Percentiles rank a stretch among this genome's conserved stretches.
These are phyloP conservation scores for Lepidurus couesii DNA, from an alignment of 1,140 invertebrate species.

Conservation along the genomic window DNA sequence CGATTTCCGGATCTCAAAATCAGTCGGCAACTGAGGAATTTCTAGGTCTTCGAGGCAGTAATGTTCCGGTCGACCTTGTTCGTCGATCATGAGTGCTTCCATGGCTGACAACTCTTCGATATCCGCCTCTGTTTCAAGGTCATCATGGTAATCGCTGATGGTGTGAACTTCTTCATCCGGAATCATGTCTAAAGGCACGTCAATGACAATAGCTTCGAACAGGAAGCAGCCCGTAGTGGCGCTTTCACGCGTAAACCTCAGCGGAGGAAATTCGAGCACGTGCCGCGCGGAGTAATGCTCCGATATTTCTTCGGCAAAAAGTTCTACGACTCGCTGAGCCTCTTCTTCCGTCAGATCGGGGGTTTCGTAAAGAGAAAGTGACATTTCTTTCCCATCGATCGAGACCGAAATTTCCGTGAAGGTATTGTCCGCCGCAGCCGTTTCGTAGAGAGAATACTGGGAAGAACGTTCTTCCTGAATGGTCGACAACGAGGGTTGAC, in stretches of 20 bases:
- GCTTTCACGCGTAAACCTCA: constrained; percentile 80
- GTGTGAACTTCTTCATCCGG: constrained; percentile 31
- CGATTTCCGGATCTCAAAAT: constrained; percentile 26
- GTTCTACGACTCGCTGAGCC: constrained; percentile 82
- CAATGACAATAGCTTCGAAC: constrained; percentile 86
- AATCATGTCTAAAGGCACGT: constrained; percentile 55
- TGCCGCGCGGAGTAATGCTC: constrained; percentile 80
- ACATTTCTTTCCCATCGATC: constrained; percentile 85
- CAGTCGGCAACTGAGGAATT: constrained; percentile 25
- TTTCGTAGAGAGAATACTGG: constrained; percentile 66
- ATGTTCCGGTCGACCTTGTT: constrained; percentile 21
- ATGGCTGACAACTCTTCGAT: constrained; percentile 67
- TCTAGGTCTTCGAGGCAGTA: constrained; percentile 30
- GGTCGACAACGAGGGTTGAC: constrained; percentile 75
- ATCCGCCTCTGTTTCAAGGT: constrained; percentile 65
- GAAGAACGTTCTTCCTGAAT: constrained; percentile 85
- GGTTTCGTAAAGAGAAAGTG: constrained; percentile 82
- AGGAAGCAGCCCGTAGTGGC: constrained; percentile 75
- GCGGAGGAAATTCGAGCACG: constrained; percentile 76
- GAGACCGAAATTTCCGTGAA: constrained; percentile 72
- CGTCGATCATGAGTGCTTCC: constrained; percentile 31
- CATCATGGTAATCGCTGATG: constrained; percentile 32
- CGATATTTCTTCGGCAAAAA: constrained; percentile 85
- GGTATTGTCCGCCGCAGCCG: constrained; percentile 61
- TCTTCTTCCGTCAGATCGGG: constrained; percentile 86